A percentile compares a stretch with the other conserved stretches of the same genome.
Evolutionary conservation across 2,888 invertebrate genomes (phyloP).

Genomic region (Phortica magna): DNA sequence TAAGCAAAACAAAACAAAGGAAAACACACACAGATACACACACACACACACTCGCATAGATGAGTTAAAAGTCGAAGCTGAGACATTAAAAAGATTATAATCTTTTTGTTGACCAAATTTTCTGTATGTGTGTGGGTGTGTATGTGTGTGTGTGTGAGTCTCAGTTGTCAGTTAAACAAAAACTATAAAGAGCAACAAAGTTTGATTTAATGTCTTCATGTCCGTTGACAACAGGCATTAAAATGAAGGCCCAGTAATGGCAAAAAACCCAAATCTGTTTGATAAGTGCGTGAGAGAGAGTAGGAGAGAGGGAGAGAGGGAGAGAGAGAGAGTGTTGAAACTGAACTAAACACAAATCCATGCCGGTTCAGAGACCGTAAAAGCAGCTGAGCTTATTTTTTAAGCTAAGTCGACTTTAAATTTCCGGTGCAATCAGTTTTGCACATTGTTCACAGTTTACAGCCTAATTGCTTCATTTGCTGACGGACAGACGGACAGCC

Average conservation of each 20-base stretch:
- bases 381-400: slow-evolving; percentile 28
- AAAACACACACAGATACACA: slow-evolving; percentile 1
- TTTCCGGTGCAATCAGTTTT: slow-evolving; percentile 64
- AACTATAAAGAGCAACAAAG: slow-evolving; percentile 47
- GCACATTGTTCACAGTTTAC: slow-evolving; percentile 65
- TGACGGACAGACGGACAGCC: slow-evolving; percentile 46
- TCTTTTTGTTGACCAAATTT: slow-evolving; percentile 52
- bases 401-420: slow-evolving; percentile 51
- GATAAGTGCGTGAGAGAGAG: slow-evolving; percentile 6
- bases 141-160: slow-evolving; percentile 59
- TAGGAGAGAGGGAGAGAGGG: too few species aligned
- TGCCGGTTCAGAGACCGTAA: not conserved
- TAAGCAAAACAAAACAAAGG: slow-evolving; percentile 4
- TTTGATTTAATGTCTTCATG: slow-evolving; percentile 24
- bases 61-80: slow-evolving; percentile 15
- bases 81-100: slow-evolving; percentile 57
- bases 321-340: too few species aligned
- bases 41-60: not conserved
- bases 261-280: slow-evolving; percentile 1
- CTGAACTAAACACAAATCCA: not conserved
- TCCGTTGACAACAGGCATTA: not conserved
- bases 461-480: slow-evolving; percentile 73
- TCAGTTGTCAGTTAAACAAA: slow-evolving; percentile 51
- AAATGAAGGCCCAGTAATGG: not conserved
- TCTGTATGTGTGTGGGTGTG: not conserved